Evolutionary conservation across 2,113 vertebrate species (phyloP), one percentile per base, ranked within the genome.

Genomic region (Raphicerus campestris): DNA sequence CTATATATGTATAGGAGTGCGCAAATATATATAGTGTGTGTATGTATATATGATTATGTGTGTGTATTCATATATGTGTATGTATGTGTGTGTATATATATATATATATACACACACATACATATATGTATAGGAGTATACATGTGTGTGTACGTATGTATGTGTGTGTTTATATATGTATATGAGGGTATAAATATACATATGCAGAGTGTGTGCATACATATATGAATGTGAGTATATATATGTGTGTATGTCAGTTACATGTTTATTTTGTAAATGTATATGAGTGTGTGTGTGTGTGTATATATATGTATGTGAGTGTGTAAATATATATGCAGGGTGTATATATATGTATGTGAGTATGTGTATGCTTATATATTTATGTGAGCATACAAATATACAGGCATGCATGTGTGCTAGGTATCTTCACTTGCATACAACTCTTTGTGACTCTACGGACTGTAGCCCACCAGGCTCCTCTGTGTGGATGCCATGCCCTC

Each of bases 51-150:
- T 39, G 66, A 35, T 35, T 35, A 70, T 75, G 26, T 66, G 20
- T 51, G 28, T 53, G 9, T 51, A 55, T 73, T 73, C 35, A 73
- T 42, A 13, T 28, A 4, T 30, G 14, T 30, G 17, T 70, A 10
- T 83, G 2, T 8, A 0, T 82, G 5, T 10, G 0, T 58, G 0
- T 56, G 24, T 56, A 26, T 58, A 58, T 58, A 11, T 47, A 11
- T 11, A 47, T 11, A 13, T 49, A 49, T 13, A n/a, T n/a, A n/a
- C n/a, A n/a, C n/a, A 49, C 2, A 49, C 11, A 1, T 3, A 55
- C 17, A 49, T 73, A 24, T 75, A 42, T 81, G 49, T 51, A 51
- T 51, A 49, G 30, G 2, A 49, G 77, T 19, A 19, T 80, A 49
- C 30, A 10, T 32, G 4, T 10, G 42, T 51, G 9, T 51, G 14